Base-by-base conservation (phyloP, 2,888 invertebrate genomes). In the Ischnura elegans region DNA sequence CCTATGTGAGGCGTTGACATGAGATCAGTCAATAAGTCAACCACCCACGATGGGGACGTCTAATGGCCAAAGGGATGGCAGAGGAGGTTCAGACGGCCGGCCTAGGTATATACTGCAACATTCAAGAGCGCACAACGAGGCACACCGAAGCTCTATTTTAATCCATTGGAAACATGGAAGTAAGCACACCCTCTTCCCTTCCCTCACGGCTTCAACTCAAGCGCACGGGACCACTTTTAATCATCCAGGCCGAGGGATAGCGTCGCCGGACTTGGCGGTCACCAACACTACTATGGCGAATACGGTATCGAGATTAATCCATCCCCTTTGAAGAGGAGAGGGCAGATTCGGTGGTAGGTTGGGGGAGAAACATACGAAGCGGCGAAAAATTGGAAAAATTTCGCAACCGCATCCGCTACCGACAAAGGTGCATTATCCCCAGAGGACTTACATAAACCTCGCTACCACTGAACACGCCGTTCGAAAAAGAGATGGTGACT, bases 201-300 rank as follows among this genome's bases (percentile, higher is more conserved):
- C 25, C 76, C 21, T 13, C 36, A 16, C 61, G n/a, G 29, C 36
- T 16, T 29, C 76, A 36, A 36, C 76, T 2, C 36, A n/a, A 36
- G 76, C 76, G 36, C 76, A 76, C 76, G 36, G 29, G 36, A 76
- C 76, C 76, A 76, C 76, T 76, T 76, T 76, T 76, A 76, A 76
- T 76, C 36, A 29, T 76, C 29, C 76, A 0, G 29, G 13, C 10
- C 76, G 13, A 76, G 13, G 76, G 36, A 76, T 36, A 76, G 66
- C 66, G 29, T n/a, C 29, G 19, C 10, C 66, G 76, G 76, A 36
- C 36, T 36, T 76, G 16, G 6, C 10, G 3, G 0, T 2, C 36
- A 61, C 61, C 61, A 76, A 4, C 36, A 29, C 66, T 29, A 36
- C 76, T 36, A n/a, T 36, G 16, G 51, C 13, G 36, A 76, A 76